Evolutionary conservation across 2,113 vertebrate genomes (phyloP).

Genomic region (Varanus komodoensis): DNA sequence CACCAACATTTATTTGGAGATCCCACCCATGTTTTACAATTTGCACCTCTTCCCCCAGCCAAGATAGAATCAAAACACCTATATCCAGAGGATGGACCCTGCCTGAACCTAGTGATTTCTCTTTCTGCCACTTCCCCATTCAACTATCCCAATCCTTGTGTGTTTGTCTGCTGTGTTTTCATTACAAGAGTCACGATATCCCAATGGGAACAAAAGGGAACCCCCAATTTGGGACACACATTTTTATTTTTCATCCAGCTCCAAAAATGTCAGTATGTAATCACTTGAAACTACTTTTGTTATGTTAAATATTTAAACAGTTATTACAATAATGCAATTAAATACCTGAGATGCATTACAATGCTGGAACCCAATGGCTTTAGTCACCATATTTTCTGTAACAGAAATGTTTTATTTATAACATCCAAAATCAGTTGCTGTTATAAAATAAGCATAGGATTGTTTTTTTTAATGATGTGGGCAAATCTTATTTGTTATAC

Average conservation of each 20-base stretch:
- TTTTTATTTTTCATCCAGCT: neutral
- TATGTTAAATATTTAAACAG: neutral
- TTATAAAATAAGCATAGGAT: neutral
- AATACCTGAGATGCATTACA: conserved; percentile 25
- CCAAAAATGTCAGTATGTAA: neutral
- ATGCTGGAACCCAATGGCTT: neutral
- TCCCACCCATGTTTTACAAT: neutral
- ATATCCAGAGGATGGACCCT: neutral
- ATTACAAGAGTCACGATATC: neutral
- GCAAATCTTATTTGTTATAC: neutral
- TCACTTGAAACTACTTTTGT: neutral
- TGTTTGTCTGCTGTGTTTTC: neutral
- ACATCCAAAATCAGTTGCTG: neutral
- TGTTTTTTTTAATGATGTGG: no score
- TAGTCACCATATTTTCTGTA: neutral
- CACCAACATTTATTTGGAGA: neutral
- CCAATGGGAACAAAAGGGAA: neutral
- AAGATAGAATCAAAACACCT: neutral
- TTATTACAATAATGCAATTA: neutral
- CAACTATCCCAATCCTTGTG: neutral
- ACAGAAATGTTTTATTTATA: neutral
- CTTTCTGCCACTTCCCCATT: neutral
- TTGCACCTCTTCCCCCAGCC: neutral
- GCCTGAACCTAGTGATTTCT: neutral
- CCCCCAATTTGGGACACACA: neutral